Evolutionary conservation across 2,888 invertebrate genomes (phyloP).

Genomic region (Oscheius sp.): DNA sequence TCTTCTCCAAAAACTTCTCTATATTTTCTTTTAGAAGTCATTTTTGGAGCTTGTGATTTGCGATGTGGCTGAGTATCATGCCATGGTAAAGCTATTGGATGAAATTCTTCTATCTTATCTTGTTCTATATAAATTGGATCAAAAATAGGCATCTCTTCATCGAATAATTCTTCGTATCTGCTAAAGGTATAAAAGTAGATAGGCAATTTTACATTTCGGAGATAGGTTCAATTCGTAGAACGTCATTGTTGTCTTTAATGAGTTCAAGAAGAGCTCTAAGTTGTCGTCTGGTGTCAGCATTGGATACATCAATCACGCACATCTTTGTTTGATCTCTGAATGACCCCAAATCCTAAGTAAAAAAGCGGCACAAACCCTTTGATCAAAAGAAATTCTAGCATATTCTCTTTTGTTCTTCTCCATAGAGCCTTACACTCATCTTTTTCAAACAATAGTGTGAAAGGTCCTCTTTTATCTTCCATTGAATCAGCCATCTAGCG

Average conservation of each 20-base stretch:
- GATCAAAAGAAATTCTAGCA: slow-evolving; percentile 6
- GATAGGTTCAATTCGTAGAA: background rate
- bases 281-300: background rate
- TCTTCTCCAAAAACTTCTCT: background rate
- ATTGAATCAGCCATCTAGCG: background rate
- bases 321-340: background rate
- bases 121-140: too few species aligned
- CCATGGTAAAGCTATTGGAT: slow-evolving; percentile 8
- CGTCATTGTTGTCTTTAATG: background rate
- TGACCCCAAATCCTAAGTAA: background rate
- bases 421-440: slow-evolving; percentile 1
- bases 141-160: background rate
- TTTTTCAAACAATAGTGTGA: background rate
- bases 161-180: background rate
- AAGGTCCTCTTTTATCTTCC: background rate
- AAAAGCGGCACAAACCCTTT: background rate
- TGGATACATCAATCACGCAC: slow-evolving; percentile 6
- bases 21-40: background rate
- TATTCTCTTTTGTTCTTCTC: background rate
- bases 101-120: background rate
- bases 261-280: background rate
- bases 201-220: background rate
- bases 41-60: background rate
- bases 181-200: too few species aligned
- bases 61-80: background rate